Conservation (phyloP, 2,113 vertebrate species). For the Tragelaphus imberbis region DNA sequence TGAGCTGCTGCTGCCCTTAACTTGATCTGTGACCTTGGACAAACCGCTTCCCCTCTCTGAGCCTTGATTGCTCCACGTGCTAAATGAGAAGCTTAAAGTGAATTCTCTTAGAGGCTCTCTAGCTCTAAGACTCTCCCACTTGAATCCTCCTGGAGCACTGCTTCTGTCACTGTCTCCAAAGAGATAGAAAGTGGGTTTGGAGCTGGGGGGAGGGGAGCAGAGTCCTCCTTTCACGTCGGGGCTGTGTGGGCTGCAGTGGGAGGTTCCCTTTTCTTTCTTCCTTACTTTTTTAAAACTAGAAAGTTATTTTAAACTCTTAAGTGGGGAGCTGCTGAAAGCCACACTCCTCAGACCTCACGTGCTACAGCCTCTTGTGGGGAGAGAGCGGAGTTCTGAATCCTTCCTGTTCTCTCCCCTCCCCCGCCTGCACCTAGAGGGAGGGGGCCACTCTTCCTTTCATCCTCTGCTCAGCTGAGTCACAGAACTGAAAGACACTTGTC, state of each 20-base stretch:
- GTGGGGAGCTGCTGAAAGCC: slow-evolving; percentile 53
- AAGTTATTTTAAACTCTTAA: slow-evolving; percentile 63
- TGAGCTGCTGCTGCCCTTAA: background rate
- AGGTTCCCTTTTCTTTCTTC: slow-evolving; percentile 13
- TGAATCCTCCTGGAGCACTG: background rate
- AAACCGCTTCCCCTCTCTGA: background rate
- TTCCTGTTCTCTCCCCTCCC: background rate
- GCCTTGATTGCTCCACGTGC: background rate
- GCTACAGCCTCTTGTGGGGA: background rate
- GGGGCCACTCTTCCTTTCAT: background rate
- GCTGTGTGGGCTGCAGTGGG: slow-evolving; percentile 18
- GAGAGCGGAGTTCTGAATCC: background rate
- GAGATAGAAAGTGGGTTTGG: background rate
- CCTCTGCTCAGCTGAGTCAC: background rate
- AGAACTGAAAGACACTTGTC: background rate
- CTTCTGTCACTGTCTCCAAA: background rate
- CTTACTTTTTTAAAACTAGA: background rate
- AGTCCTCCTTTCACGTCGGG: background rate
- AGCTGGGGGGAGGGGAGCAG: background rate
- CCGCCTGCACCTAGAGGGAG: rapidly evolving
- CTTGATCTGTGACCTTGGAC: background rate
- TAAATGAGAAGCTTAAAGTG: background rate
- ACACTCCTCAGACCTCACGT: background rate
- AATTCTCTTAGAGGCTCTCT: background rate
- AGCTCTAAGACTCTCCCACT: background rate